Base-by-base conservation (phyloP, 2,888 invertebrate species). In the Tiliacea aurago region DNA sequence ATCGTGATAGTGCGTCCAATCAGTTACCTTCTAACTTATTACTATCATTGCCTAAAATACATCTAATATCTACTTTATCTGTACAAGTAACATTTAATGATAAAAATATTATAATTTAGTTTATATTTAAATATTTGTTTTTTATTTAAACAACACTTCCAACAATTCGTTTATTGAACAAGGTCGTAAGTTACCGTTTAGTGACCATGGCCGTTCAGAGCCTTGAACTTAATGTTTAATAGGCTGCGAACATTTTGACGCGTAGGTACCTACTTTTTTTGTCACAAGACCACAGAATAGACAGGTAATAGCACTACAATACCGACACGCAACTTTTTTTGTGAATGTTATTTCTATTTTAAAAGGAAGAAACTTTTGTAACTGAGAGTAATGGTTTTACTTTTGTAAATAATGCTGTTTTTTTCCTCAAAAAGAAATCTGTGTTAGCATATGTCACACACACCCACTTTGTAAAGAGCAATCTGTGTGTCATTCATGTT, bases 191-290 rank as follows among this genome's bases (percentile, higher is more conserved):
- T 56, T 66, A 65, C 59, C 66, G 62, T 73, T 64, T 64, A 70
- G 58, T 73, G 69, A 65, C 71, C 69, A 71, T 67, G 83, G 71
- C 71, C 55, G 61, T 2, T 56, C 37, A 71, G 37, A 56, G 15
- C 72, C 86, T 85, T 86, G 86, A 83, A 86, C 86, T 85, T 78
- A 85, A 73, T 86, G 62, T 63, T 75, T 43, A 62, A 49, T 64
- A 45, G 71, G 23, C 56, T 37, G 61, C n/a, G n/a, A 70, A 65
- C 45, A 61, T 73, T 78, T 68, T 45, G 49, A 43, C 5, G 56
- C 23, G 61, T 43, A n/a, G n/a, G n/a, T n/a, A n/a, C n/a, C n/a
- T n/a, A 69, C 28, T 51, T 55, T 75, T 75, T 78, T 78, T 78
- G 59, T 70, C 75, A 20, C 75, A 70, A 61, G 59, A 70, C 41